A percentile compares a stretch with the other conserved stretches of the same genome.
Evolutionary conservation across 2,797 vertebrate genomes (phyloP).

Genomic region (Fistularia commersonii): DNA sequence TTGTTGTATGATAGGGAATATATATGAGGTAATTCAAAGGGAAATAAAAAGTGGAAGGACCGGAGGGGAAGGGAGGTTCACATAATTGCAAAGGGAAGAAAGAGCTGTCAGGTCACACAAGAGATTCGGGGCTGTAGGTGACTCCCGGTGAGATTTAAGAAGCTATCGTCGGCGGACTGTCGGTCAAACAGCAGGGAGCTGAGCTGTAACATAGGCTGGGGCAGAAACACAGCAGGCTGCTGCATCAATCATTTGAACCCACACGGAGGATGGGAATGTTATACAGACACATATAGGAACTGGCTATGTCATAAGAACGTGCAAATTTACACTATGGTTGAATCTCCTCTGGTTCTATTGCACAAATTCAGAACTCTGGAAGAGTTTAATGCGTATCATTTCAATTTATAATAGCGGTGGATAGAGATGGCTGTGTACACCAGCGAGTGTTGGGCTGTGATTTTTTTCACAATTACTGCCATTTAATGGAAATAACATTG

Average conservation of each 20-base stretch:
- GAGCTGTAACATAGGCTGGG: slow-evolving; percentile 69
- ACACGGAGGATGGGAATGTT: slow-evolving; percentile 20
- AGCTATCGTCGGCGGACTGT: slow-evolving; percentile 69
- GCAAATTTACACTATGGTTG: slow-evolving; percentile 21
- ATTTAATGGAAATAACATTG: no score
- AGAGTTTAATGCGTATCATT: no score
- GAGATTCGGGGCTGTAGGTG: slow-evolving; percentile 44
- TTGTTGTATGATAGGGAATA: no score
- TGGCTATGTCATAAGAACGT: slow-evolving; percentile 5
- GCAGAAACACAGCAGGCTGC: slow-evolving; percentile 67
- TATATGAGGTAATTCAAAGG: not conserved
- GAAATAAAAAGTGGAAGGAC: not conserved
- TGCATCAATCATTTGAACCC: slow-evolving; percentile 81
- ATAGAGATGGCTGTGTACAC: no score
- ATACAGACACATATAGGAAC: slow-evolving; percentile 15
- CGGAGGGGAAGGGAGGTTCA: not conserved
- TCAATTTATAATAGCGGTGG: no score
- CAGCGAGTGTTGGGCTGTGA: no score
- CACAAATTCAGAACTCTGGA: no score
- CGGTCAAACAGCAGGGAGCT: slow-evolving; percentile 79
- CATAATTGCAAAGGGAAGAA: slow-evolving; percentile 16
- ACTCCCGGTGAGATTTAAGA: slow-evolving; percentile 76
- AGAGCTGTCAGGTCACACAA: slow-evolving; percentile 47
- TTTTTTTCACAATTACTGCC: no score
- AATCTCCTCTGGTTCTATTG: no score